Evolutionary conservation across 2,797 vertebrate species (phyloP).

Genomic region (Geotria australis): DNA sequence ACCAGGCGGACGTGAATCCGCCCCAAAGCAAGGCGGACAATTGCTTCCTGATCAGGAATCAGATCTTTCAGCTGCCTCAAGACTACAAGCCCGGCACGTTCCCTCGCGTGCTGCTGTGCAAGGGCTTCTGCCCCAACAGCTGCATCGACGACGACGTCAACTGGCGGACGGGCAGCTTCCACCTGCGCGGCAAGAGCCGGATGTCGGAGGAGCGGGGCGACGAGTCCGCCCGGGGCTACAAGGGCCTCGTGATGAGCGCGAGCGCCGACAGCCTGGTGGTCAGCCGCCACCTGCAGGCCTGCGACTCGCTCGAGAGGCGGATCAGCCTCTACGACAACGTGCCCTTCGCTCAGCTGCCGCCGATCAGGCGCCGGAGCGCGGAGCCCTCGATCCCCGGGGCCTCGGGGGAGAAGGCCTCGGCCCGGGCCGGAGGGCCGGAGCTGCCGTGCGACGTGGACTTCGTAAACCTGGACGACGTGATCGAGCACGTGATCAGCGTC

Average conservation of each 20-base stretch:
- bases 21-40: too few species aligned
- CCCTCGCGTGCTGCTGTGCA: slow-evolving; percentile 39
- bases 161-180: neutral
- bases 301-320: slow-evolving; percentile 38
- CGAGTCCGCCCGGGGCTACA: too few species aligned
- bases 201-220: too few species aligned
- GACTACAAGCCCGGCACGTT: slow-evolving; percentile 97
- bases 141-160: neutral
- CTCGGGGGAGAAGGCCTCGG: neutral
- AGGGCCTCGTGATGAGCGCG: too few species aligned
- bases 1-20: too few species aligned
- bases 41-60: neutral
- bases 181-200: neutral
- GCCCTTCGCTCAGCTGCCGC: slow-evolving; percentile 33
- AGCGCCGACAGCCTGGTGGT: slow-evolving; percentile 15
- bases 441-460: too few species aligned
- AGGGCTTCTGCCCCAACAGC: slow-evolving; percentile 43
- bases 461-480: slow-evolving; percentile 33
- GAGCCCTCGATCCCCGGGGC: slow-evolving; percentile 49
- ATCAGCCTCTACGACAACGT: slow-evolving; percentile 93
- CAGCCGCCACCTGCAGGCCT: slow-evolving; percentile 6
- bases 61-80: slow-evolving; percentile 75
- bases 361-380: slow-evolving; percentile 23
- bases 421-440: too few species aligned
- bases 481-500: slow-evolving; percentile 61